Conservation (phyloP, 2,113 vertebrate genomes). For the Glaucomys volans region DNA sequence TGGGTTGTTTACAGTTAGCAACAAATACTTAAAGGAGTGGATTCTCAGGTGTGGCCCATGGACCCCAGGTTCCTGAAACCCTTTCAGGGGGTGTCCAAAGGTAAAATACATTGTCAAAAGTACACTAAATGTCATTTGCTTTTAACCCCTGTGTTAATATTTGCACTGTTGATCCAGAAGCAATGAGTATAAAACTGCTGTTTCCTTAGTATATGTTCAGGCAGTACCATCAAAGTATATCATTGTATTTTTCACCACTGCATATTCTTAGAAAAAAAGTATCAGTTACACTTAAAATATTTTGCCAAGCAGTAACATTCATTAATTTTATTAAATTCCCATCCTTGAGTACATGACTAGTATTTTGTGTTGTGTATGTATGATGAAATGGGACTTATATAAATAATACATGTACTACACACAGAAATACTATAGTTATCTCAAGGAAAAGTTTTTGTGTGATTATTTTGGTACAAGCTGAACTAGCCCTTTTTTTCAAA, state of each 20-base stretch:
- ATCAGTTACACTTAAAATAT: neutral
- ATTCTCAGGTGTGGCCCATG: neutral
- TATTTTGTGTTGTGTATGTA: neutral
- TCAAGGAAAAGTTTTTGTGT: neutral
- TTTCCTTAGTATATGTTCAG: neutral
- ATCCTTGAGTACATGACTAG: neutral
- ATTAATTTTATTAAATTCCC: constrained; percentile 1
- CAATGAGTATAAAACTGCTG: neutral
- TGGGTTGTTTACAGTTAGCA: constrained; percentile 12
- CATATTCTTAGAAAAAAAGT: neutral
- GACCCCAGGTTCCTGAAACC: neutral
- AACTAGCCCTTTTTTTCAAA: neutral
- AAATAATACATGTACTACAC: neutral
- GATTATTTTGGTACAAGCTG: neutral
- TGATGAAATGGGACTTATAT: neutral
- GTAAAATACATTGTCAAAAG: neutral
- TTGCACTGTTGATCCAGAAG: neutral
- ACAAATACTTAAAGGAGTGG: neutral
- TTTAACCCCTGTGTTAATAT: neutral
- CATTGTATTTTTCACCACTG: neutral
- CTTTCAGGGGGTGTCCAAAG: neutral
- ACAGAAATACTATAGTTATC: neutral
- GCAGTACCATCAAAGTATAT: neutral
- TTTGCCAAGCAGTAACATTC: neutral
- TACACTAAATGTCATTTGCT: neutral